Evolutionary conservation across 2,113 vertebrate species (phyloP).

Genomic region (Cebidichthys violaceus): DNA sequence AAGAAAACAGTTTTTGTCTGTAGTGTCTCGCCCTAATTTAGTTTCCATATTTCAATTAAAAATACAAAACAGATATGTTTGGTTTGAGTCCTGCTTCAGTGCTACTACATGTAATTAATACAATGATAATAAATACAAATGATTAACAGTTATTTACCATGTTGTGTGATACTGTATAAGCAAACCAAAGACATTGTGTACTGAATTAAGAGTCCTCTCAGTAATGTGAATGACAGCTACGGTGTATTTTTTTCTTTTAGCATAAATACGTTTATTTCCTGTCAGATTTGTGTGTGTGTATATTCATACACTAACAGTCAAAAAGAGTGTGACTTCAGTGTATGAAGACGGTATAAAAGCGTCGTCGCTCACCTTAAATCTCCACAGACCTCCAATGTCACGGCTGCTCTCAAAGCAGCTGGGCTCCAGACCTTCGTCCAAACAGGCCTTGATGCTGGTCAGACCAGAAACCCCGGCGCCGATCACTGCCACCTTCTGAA

Average conservation of each 20-base stretch:
- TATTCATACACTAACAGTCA: not conserved
- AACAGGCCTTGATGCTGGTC: constrained; percentile 85
- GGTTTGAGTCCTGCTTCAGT: no score
- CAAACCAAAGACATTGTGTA: no score
- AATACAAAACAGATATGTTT: no score
- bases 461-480: constrained; percentile 86
- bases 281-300: not conserved
- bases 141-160: no score
- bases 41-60: no score
- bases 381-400: constrained; percentile 88
- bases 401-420: constrained; percentile 87
- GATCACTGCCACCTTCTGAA: constrained; percentile 81
- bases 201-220: not conserved
- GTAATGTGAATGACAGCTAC: not conserved
- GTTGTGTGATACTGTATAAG: no score
- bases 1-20: no score
- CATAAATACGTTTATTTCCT: not conserved
- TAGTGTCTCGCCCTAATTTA: no score
- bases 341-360: not conserved
- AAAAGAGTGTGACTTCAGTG: not conserved
- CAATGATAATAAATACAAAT: no score
- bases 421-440: constrained; percentile 87
- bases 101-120: no score
- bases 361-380: constrained; percentile 77
- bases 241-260: not conserved